These are phyloP conservation scores for Malurus alboscapulatus DNA, from an alignment of 2,113 vertebrate species.

Conservation along the genomic window DNA sequence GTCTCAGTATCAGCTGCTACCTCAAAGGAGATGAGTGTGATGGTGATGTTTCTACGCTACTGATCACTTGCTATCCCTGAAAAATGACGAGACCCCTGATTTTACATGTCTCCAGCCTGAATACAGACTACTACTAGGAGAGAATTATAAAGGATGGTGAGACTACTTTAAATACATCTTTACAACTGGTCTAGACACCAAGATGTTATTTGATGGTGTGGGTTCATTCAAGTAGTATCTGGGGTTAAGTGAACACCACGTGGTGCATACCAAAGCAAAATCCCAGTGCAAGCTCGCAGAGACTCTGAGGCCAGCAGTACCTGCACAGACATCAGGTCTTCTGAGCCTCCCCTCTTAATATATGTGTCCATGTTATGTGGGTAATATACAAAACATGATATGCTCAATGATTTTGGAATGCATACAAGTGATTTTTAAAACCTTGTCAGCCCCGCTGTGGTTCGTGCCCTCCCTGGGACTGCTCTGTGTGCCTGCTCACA, in stretches of 20 bases:
- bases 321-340: not conserved
- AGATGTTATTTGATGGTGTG: not conserved
- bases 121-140: not conserved
- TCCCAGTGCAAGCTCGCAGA: not conserved
- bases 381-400: not conserved
- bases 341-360: not conserved
- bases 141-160: not conserved
- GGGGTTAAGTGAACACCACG: not conserved
- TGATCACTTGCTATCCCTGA: not conserved
- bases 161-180: not conserved
- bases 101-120: not conserved
- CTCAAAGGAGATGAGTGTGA: not conserved
- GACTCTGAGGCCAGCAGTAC: not conserved
- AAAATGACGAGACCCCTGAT: not conserved
- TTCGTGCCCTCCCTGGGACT: not conserved
- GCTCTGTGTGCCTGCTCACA: accelerated
- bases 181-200: not conserved
- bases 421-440: not conserved
- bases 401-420: not conserved
- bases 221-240: not conserved
- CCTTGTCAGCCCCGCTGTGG: not conserved
- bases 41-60: not conserved
- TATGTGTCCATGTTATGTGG: accelerated
- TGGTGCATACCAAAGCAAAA: not conserved
- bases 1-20: not conserved